Percentiles rank a stretch among this genome's conserved stretches.
Conservation (phyloP, 2,888 invertebrate genomes). For the Cephus pulcher region DNA sequence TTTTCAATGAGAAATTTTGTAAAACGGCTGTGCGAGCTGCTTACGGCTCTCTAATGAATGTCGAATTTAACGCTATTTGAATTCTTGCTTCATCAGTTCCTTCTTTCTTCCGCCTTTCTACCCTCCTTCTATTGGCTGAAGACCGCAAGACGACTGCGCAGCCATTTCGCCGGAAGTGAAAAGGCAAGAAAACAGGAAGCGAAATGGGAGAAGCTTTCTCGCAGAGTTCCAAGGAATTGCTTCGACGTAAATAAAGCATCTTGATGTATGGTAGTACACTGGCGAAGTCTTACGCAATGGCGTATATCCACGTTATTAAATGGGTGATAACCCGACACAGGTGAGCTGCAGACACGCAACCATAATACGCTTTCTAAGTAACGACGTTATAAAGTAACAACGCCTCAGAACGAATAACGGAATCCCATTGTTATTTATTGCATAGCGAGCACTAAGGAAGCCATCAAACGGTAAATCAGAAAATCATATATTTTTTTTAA, state of each 20-base stretch:
- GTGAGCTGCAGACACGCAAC: not conserved
- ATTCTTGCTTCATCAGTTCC: not conserved
- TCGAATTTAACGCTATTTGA: not conserved
- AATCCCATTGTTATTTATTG: not conserved
- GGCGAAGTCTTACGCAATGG: not conserved
- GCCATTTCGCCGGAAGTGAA: not conserved
- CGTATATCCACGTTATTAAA: constrained; percentile 34
- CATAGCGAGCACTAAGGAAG: not conserved
- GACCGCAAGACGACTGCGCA: not conserved
- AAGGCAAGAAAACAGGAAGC: not conserved
- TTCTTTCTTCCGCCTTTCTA: not conserved
- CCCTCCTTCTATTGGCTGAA: not conserved
- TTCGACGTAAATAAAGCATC: not conserved
- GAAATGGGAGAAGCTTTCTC: not conserved
- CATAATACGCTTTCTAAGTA: not conserved
- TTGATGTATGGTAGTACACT: not conserved
- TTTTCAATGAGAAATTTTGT: not conserved
- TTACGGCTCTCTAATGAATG: not conserved
- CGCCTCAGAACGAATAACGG: not conserved
- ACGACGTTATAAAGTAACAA: not conserved
- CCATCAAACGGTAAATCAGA: not conserved
- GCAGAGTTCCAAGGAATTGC: not conserved
- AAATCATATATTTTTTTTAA: not conserved
- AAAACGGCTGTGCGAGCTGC: not conserved
- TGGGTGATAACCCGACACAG: constrained; percentile 29